Conservation (phyloP, 2,797 vertebrate genomes). For the Prunella strophiata region DNA sequence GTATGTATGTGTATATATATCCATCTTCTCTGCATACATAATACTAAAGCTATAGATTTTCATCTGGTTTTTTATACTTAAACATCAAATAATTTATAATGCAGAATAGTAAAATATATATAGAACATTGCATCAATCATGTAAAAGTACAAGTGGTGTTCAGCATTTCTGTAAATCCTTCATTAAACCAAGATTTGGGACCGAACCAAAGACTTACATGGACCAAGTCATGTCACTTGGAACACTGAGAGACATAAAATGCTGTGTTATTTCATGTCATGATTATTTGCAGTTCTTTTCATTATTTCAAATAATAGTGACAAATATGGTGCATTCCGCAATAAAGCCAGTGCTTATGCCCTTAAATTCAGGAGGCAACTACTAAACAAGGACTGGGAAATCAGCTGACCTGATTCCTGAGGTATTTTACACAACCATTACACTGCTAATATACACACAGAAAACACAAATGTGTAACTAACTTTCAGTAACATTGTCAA, state of each 20-base stretch:
- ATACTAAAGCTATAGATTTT: constrained; percentile 3
- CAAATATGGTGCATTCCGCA: constrained; percentile 35
- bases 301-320: constrained; percentile 40
- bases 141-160: constrained; percentile 18
- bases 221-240: constrained; percentile 61
- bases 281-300: constrained; percentile 54
- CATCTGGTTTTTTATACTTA: constrained; percentile 74
- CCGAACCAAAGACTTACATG: constrained; percentile 41
- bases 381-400: constrained; percentile 29
- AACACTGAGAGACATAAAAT: constrained; percentile 58
- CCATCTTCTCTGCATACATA: constrained; percentile 25
- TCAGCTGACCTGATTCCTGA: constrained; percentile 3
- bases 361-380: constrained; percentile 27
- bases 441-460: constrained; percentile 16
- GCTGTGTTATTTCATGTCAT: constrained; percentile 36
- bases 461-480: constrained; percentile 2
- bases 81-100: constrained; percentile 60
- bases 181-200: constrained; percentile 59
- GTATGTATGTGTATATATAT: neutral
- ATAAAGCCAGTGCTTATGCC: neutral
- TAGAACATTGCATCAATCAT: constrained; percentile 56
- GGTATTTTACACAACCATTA: constrained; percentile 32
- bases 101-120: constrained; percentile 50
- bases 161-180: constrained; percentile 61
- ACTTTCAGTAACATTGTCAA: neutral